Base-by-base conservation (phyloP, 2,888 invertebrate species). In the Amiota minor region DNA sequence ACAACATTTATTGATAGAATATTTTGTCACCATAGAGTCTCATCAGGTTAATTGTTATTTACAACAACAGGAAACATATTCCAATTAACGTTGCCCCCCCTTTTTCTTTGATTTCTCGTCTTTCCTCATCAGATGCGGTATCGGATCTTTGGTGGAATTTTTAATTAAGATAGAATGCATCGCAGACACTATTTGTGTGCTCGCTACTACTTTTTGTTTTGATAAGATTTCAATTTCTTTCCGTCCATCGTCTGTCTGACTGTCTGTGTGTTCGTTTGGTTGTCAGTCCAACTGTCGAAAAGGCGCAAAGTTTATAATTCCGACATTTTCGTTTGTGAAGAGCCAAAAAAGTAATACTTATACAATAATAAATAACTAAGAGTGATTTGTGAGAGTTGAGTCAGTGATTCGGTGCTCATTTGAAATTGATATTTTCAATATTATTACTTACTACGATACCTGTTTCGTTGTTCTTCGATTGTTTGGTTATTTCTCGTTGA, bases 151-250 rank as follows among this genome's bases (percentile, higher is more conserved):
- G 56, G 11, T 59, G 75, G 70, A 73, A 77, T 79, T 84, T 82
- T 82, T 82, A 82, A 82, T 82, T 82, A 82, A 84, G 85, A 80
- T 35, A 35, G 85, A 81, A 83, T 84, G 81, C 85, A 83, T 78
- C 35, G 35, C 6, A 35, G 35, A 35, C 35, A 35, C 35, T 35
- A 76, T 71, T 74, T 74, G 67, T 74, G 73, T 68, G 59, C 64
- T 72, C 53, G 74, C 53, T 9, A 46, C 18, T 16, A 53, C 53
- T n/a, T 14, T 53, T n/a, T 53, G 12, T 59, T n/a, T 18, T 72
- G 82, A 82, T 82, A 82, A 81, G 81, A 83, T 20, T 59, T 59
- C 20, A n/a, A 56, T 50, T 50, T 50, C n/a, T 3, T 56, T n/a
- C 35, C 6, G 35, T 35, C 35, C 35, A 35, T 35, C 35, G 0